Percentiles rank a stretch among this genome's conserved stretches.
phyloP scores from a whole-genome alignment of 2,113 vertebrate species.

The Silurus meridionalis region DNA sequence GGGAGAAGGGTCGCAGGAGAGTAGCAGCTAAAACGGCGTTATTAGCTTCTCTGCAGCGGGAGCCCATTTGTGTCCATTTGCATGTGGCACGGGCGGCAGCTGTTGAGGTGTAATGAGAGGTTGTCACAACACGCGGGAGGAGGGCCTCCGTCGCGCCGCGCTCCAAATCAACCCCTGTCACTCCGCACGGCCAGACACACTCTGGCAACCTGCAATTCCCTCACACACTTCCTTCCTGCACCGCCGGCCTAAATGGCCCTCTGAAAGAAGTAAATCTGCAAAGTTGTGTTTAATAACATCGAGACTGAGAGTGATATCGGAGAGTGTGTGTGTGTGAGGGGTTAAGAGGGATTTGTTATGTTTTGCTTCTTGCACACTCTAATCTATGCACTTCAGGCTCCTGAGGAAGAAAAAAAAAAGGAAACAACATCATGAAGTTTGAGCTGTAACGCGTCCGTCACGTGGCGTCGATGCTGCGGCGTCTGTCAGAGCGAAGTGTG shows the following conservation, averaged over 20 bases:
- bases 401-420: background rate
- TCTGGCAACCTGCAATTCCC: constrained; percentile 99
- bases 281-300: constrained; percentile 96
- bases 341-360: constrained; percentile 98
- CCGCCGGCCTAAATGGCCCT: constrained; percentile 96
- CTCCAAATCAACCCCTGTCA: constrained; percentile 99
- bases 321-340: constrained; percentile 71
- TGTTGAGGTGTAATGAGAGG: constrained; percentile 97
- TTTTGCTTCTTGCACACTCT: constrained; percentile 89
- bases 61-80: constrained; percentile 99
- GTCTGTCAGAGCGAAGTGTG: constrained; percentile 51
- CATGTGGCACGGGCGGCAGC: constrained; percentile 92
- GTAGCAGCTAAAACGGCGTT: constrained; percentile 74
- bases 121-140: constrained; percentile 99
- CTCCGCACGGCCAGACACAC: constrained; percentile 83
- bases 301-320: constrained; percentile 85
- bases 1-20: constrained; percentile 1
- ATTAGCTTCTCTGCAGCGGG: constrained; percentile 91
- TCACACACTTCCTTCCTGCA: constrained; percentile 86
- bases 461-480: background rate
- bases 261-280: constrained; percentile 97
- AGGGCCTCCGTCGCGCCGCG: constrained; percentile 77
- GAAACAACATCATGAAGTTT: background rate
- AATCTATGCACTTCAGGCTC: constrained; percentile 83
- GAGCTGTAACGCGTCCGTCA: background rate